Conservation (phyloP, 2,888 invertebrate species). For the Drosophila vallismaia region DNA sequence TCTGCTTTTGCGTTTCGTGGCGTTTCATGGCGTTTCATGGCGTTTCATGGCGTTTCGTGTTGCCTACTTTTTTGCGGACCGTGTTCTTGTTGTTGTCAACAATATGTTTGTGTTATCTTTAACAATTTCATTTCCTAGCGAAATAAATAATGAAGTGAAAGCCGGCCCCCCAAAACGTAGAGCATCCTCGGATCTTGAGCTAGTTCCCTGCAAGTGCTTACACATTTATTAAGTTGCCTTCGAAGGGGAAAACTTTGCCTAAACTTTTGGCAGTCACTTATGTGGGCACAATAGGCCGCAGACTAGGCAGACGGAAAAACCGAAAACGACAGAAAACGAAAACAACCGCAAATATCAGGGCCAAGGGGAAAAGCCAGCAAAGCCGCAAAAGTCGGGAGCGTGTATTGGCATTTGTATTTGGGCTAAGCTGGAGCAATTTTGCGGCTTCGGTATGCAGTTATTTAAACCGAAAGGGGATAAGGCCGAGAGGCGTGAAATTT, state of each 20-base stretch:
- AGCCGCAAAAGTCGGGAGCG: conserved; percentile 34
- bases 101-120: conserved; percentile 78
- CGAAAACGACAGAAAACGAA: neutral
- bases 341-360: conserved; percentile 25
- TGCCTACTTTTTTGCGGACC: conserved; percentile 67
- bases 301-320: conserved; percentile 1
- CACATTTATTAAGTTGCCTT: conserved; percentile 70
- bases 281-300: conserved; percentile 60
- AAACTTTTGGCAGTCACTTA: conserved; percentile 71
- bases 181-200: conserved; percentile 51
- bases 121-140: conserved; percentile 69
- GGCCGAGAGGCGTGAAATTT: conserved; percentile 68
- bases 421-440: conserved; percentile 68
- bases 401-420: conserved; percentile 71
- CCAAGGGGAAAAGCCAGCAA: conserved; percentile 14
- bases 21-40: neutral
- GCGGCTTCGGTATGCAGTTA: conserved; percentile 58
- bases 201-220: conserved; percentile 62
- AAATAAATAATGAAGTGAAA: conserved; percentile 76
- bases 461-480: conserved; percentile 62
- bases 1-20: conserved; percentile 30
- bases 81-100: conserved; percentile 65
- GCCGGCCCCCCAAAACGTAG: conserved; percentile 22
- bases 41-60: conserved; percentile 19
- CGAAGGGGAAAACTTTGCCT: conserved; percentile 49